A percentile compares a stretch with the other conserved stretches of the same genome.
Evolutionary conservation across 1,140 invertebrate genomes (phyloP).

Genomic region (Charaxes varanes): DNA sequence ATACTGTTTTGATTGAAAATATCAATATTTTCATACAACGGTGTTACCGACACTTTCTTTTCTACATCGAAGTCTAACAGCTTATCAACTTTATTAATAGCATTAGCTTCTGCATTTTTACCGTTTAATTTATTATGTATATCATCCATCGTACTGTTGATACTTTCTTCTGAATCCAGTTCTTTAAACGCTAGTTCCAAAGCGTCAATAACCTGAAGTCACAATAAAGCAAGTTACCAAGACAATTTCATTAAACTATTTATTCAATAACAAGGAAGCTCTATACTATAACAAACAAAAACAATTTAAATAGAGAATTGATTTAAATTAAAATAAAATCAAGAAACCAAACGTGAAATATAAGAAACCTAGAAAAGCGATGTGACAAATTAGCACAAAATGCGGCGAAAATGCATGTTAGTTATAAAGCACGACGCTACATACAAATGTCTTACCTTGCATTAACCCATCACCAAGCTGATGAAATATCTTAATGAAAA

Average conservation of each 20-base stretch:
- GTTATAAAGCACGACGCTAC: conserved; percentile 39
- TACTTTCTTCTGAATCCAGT: conserved; percentile 73
- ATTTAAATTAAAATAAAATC: conserved; percentile 12
- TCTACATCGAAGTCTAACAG: conserved; percentile 41
- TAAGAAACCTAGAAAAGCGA: conserved; percentile 14
- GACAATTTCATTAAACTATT: too few species aligned
- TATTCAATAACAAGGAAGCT: too few species aligned
- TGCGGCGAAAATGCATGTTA: conserved; percentile 47
- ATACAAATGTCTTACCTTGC: conserved; percentile 48
- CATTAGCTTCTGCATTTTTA: conserved; percentile 8
- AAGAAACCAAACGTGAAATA: conserved; percentile 11
- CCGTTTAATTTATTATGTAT: conserved; percentile 17
- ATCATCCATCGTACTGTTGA: conserved; percentile 35
- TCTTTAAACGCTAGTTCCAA: conserved; percentile 77
- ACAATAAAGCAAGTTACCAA: conserved; percentile 1
- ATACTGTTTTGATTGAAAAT: conserved; percentile 67
- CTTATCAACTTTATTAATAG: conserved; percentile 23
- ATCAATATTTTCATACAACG: conserved; percentile 76
- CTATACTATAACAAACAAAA: too few species aligned
- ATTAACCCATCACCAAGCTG: conserved; percentile 62
- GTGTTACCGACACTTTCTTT: conserved; percentile 57
- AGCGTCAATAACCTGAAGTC: conserved; percentile 75
- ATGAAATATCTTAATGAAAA: conserved; percentile 34
- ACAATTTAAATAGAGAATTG: conserved; percentile 10
- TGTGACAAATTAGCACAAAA: conserved; percentile 32